Conservation (phyloP, 2,888 invertebrate genomes). For the Phragmatobia fuliginosa region DNA sequence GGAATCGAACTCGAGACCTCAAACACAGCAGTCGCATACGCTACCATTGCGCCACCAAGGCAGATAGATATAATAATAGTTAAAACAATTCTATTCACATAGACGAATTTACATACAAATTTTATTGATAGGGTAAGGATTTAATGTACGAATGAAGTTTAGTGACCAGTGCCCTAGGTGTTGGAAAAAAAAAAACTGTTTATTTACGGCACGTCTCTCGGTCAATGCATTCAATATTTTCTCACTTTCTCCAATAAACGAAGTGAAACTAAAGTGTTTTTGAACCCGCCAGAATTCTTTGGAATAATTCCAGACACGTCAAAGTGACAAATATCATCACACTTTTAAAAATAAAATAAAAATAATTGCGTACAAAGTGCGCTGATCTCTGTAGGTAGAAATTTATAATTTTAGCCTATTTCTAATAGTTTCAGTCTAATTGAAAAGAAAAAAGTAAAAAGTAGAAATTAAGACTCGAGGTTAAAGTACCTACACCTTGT, state of each 20-base stretch:
- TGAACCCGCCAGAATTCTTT: slow-evolving; percentile 71
- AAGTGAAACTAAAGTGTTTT: slow-evolving; percentile 56
- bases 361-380: slow-evolving; percentile 48
- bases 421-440: background rate
- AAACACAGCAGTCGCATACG: too few relatives aligned
- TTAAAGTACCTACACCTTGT: background rate
- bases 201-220: slow-evolving; percentile 11
- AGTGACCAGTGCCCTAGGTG: background rate
- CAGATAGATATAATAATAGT: too few relatives aligned
- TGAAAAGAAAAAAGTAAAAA: too few relatives aligned
- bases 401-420: slow-evolving; percentile 29
- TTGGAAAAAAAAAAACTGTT: background rate
- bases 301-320: slow-evolving; percentile 75
- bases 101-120: too few relatives aligned
- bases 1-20: too few relatives aligned
- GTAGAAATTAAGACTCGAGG: background rate
- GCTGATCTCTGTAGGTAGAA: slow-evolving; percentile 25
- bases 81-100: too few relatives aligned
- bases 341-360: slow-evolving; percentile 53
- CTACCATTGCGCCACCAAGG: too few relatives aligned
- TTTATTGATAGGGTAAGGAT: too few relatives aligned
- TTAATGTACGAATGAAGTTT: too few relatives aligned
- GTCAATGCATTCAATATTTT: slow-evolving; percentile 45
- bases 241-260: slow-evolving; percentile 19
- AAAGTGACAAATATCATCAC: slow-evolving; percentile 51